phyloP scores from a whole-genome alignment of 2,888 invertebrate genomes.

The Drosophila engyochracea region DNA sequence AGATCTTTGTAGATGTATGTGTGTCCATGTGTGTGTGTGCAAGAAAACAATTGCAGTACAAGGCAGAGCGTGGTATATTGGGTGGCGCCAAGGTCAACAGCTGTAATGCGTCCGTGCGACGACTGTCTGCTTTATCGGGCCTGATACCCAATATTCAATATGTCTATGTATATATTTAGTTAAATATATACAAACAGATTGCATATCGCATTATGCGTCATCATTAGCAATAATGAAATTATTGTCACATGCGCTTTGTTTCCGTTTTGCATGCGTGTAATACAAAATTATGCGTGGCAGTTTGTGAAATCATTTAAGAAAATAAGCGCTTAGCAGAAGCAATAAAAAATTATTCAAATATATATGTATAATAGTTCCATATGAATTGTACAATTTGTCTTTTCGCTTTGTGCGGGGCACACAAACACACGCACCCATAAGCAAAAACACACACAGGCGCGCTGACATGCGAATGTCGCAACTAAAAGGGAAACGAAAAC shows the following conservation, averaged over 20 bases:
- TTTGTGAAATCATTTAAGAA: slow-evolving; percentile 26
- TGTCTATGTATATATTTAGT: neutral
- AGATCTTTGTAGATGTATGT: slow-evolving; percentile 1
- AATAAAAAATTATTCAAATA: slow-evolving; percentile 35
- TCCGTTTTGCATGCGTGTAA: slow-evolving; percentile 58
- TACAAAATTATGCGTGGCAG: slow-evolving; percentile 20
- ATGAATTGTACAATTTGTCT: slow-evolving; percentile 44
- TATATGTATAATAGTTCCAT: slow-evolving; percentile 32
- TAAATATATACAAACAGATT: slow-evolving; percentile 48
- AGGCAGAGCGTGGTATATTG: slow-evolving; percentile 45
- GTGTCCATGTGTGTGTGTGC: neutral
- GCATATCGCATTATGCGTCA: slow-evolving; percentile 70
- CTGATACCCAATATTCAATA: slow-evolving; percentile 27
- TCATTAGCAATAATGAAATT: slow-evolving; percentile 31
- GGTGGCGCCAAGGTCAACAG: slow-evolving; percentile 64
- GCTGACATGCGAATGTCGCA: slow-evolving; percentile 63
- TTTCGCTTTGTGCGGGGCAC: slow-evolving; percentile 37
- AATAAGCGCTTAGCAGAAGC: slow-evolving; percentile 42
- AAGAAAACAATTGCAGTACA: slow-evolving; percentile 49
- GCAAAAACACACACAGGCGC: slow-evolving; percentile 7
- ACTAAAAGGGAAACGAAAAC: slow-evolving; percentile 71
- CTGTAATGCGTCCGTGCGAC: slow-evolving; percentile 34
- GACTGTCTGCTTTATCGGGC: slow-evolving; percentile 11
- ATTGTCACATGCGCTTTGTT: slow-evolving; percentile 72
- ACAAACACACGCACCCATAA: slow-evolving; percentile 1